Evolutionary conservation across 2,888 invertebrate genomes (phyloP), one percentile per base, ranked within the genome.

Genomic region (Salpingus planirostris): DNA sequence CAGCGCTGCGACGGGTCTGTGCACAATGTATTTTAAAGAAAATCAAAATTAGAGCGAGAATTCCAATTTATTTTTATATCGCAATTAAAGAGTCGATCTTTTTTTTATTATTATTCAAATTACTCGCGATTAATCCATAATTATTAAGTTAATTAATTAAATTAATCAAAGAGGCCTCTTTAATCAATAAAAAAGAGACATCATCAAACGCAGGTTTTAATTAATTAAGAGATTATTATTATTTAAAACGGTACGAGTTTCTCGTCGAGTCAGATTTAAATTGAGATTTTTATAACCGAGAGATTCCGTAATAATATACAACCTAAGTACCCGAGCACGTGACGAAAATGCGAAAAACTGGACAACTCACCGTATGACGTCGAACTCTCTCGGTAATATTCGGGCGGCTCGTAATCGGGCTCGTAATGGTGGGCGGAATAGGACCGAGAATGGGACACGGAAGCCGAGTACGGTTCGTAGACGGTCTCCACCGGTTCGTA

Each of bases 1-100:
- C 71, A 73, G 55, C 70, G 70, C 61, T 69, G 69, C 52, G 70
- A 64, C 45, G 69, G 67, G 59, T 70, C 69, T 68, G 68, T 61
- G 62, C 64, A 64, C 63, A 64, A 57, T 14, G 12, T 33, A 24
- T 26, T 38, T 38, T 38, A 34, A 38, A n/a, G n/a, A n/a, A n/a
- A 21, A 31, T 13, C 29, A 33, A 29, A 12, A 29, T 22, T 22
- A 29, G n/a, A n/a, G n/a, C n/a, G n/a, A n/a, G n/a, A n/a, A n/a
- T n/a, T n/a, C n/a, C n/a, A n/a, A n/a, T n/a, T n/a, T n/a, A n/a
- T n/a, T n/a, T n/a, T n/a, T n/a, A n/a, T n/a, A n/a, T n/a, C n/a
- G n/a, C n/a, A 26, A 13, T 43, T 39, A 35, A 34, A 37, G 37
- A 35, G 33, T 33, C 38, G 30, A 27, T 38, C 33, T 38, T 38